Evolutionary conservation across 2,888 invertebrate species (phyloP).

Genomic region (Drosophila conformis): DNA sequence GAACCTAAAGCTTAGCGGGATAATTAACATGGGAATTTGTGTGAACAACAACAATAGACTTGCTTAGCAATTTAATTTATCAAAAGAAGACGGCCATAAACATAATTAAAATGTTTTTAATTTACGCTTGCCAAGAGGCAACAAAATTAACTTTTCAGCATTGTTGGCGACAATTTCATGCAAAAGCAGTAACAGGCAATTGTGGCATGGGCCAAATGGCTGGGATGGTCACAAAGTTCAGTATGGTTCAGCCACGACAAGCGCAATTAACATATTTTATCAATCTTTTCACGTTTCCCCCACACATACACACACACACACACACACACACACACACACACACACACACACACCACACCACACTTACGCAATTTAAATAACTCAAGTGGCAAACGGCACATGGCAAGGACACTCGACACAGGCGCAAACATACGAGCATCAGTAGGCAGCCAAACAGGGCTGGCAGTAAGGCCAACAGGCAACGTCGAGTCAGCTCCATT

Average conservation of each 20-base stretch:
- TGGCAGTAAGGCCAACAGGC: conserved; percentile 21
- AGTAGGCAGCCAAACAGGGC: conserved; percentile 20
- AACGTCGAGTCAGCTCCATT: conserved; percentile 50
- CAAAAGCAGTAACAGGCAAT: conserved; percentile 36
- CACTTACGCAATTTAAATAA: conserved; percentile 77
- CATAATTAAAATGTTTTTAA: conserved; percentile 75
- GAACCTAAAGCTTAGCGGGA: not conserved
- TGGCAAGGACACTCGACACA: conserved; percentile 63
- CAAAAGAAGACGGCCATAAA: conserved; percentile 52
- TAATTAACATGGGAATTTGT: not conserved
- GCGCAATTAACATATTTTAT: conserved; percentile 79
- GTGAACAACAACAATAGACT: conserved; percentile 6
- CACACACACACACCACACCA: conserved; percentile 8
- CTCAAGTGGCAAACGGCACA: conserved; percentile 72
- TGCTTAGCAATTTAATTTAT: conserved; percentile 32
- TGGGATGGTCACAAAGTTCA: conserved; percentile 12
- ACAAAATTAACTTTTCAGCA: conserved; percentile 77
- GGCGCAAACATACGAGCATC: conserved; percentile 46
- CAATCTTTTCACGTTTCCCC: conserved; percentile 60
- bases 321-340: conserved; percentile 19
- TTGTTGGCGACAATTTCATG: conserved; percentile 69
- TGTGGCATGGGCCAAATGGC: not conserved
- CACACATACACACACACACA: conserved; percentile 17
- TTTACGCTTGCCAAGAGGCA: conserved; percentile 57
- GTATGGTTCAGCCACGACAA: conserved; percentile 47